These are phyloP conservation scores for Sarotherodon lohbergeri DNA, from an alignment of 2,113 vertebrate genomes.

Conservation along the genomic window DNA sequence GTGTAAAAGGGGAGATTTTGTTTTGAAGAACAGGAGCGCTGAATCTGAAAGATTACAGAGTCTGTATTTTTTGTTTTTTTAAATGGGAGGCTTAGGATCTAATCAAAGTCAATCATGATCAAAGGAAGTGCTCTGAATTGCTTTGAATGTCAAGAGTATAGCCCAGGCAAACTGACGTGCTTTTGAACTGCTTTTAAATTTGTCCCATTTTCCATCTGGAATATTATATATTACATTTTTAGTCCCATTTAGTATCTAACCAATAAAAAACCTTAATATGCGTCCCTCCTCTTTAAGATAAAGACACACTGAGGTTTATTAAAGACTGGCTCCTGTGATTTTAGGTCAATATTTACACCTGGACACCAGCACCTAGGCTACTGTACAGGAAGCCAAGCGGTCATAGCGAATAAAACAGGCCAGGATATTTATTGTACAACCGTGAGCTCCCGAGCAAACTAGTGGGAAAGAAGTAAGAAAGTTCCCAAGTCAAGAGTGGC, in stretches of 20 bases:
- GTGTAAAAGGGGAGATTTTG: not conserved
- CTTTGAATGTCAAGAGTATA: not conserved
- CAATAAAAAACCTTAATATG: not conserved
- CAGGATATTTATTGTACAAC: not conserved
- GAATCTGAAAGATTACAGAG: slow-evolving; percentile 3
- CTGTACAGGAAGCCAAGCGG: not conserved
- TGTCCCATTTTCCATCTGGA: not conserved
- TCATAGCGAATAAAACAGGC: not conserved
- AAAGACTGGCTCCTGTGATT: not conserved
- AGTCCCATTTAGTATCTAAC: not conserved
- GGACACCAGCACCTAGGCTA: not conserved
- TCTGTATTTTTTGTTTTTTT: not conserved
- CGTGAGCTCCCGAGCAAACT: not conserved
- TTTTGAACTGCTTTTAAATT: not conserved
- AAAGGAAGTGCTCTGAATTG: not conserved
- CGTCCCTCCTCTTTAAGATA: not conserved
- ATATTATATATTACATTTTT: not conserved
- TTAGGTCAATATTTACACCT: not conserved
- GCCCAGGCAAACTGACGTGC: not conserved
- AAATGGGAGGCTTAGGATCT: not conserved
- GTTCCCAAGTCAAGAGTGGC: slow-evolving; percentile 44
- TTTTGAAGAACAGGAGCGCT: not conserved
- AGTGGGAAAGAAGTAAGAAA: slow-evolving; percentile 46
- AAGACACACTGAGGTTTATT: not conserved
- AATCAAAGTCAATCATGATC: slow-evolving; percentile 26